Conservation (phyloP, 2,888 invertebrate species). For the Tortrix viridana region DNA sequence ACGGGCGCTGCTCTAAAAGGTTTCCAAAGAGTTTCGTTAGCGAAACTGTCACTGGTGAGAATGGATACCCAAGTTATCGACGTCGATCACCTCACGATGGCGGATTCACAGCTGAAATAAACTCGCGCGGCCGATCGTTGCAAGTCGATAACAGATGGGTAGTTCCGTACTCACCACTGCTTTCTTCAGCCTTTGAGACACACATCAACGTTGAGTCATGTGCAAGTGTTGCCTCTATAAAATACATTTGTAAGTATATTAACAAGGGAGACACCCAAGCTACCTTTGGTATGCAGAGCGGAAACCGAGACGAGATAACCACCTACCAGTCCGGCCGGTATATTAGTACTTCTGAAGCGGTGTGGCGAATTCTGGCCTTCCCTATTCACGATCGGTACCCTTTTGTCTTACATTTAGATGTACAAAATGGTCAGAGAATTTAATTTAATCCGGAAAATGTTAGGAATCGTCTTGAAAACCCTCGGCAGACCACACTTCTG, state of each 20-base stretch:
- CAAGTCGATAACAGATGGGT: slow-evolving; percentile 49
- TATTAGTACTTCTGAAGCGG: neutral
- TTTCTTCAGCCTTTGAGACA: slow-evolving; percentile 47
- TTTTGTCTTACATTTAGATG: neutral
- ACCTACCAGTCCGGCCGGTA: neutral
- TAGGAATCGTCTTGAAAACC: slow-evolving; percentile 2
- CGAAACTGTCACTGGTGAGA: slow-evolving; percentile 32
- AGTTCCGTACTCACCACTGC: slow-evolving; percentile 54
- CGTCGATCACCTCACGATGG: no score
- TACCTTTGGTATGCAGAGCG: slow-evolving; percentile 5
- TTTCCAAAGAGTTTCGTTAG: slow-evolving; percentile 21
- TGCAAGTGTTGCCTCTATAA: slow-evolving; percentile 1
- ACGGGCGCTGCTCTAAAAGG: slow-evolving; percentile 32
- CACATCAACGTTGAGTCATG: slow-evolving; percentile 60
- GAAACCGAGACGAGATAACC: neutral
- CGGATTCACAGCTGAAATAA: no score
- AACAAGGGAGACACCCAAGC: slow-evolving; percentile 34
- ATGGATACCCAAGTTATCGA: slow-evolving; percentile 39
- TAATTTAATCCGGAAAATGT: neutral
- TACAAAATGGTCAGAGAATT: neutral
- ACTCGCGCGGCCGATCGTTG: no score
- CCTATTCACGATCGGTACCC: neutral
- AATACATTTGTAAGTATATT: slow-evolving; percentile 30
- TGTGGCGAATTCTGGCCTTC: neutral
- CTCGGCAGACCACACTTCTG: slow-evolving; percentile 19